Evolutionary conservation across 2,888 invertebrate species (phyloP).

Genomic region (Pasiphila rectangulata): DNA sequence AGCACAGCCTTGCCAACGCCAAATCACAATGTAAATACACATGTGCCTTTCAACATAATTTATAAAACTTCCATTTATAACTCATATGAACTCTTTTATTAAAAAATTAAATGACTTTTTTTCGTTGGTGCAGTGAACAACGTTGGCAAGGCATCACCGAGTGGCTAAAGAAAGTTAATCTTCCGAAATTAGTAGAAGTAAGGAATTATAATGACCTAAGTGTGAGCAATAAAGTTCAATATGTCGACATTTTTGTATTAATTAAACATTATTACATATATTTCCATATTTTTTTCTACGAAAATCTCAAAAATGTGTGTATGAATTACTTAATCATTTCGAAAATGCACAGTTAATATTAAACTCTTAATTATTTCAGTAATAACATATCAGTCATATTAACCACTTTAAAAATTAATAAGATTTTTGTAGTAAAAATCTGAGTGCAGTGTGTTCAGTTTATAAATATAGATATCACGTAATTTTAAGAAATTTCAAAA

Average conservation of each 20-base stretch:
- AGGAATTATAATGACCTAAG: conserved; percentile 5
- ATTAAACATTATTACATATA: too few relatives aligned
- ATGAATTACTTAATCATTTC: too few relatives aligned
- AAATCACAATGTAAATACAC: conserved; percentile 69
- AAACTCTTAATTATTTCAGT: background rate
- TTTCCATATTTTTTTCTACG: too few relatives aligned
- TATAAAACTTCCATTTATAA: conserved; percentile 30
- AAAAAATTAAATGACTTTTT: conserved; percentile 45
- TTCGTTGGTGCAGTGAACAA: conserved; percentile 62
- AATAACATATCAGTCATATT: conserved; percentile 17
- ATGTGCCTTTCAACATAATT: conserved; percentile 44
- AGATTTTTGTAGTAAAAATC: conserved; percentile 5
- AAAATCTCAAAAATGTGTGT: too few relatives aligned
- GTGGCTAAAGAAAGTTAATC: conserved; percentile 49
- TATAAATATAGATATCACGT: conserved; percentile 32
- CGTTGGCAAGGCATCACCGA: conserved; percentile 65
- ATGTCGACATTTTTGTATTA: background rate
- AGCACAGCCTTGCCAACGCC: conserved; percentile 67
- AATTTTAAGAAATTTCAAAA: conserved; percentile 37
- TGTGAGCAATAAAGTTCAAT: conserved; percentile 10
- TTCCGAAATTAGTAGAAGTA: conserved; percentile 38
- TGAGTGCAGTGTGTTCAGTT: conserved; percentile 31
- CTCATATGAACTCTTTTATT: conserved; percentile 18
- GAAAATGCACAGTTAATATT: conserved; percentile 4
- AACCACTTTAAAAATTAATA: background rate